Evolutionary conservation across 2,888 invertebrate genomes (phyloP).

Genomic region (Tipula confusa): DNA sequence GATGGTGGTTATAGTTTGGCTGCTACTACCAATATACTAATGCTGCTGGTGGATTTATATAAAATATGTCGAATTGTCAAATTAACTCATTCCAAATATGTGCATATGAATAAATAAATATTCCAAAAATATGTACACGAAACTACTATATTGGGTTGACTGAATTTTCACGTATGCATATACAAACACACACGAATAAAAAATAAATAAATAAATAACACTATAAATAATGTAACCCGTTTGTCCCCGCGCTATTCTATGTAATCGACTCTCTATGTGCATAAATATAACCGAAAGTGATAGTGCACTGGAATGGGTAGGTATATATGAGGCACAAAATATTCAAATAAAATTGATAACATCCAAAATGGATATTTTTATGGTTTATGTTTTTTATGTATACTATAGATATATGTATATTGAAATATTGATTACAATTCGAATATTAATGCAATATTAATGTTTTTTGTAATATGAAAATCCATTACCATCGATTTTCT

Average conservation of each 20-base stretch:
- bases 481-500: neutral
- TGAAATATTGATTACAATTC: neutral
- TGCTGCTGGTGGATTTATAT: neutral
- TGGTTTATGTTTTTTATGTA: neutral
- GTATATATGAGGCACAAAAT: neutral
- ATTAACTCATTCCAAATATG: slow-evolving; percentile 20
- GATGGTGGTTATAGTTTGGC: neutral
- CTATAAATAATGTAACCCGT: neutral
- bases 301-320: neutral
- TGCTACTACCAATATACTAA: too few species aligned
- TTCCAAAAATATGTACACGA: neutral
- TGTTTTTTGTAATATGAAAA: neutral
- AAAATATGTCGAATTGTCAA: slow-evolving; percentile 25
- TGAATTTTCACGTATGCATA: too few species aligned
- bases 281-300: neutral
- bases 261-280: neutral
- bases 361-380: neutral
- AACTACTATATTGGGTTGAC: neutral
- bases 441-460: slow-evolving; percentile 15
- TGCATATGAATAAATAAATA: slow-evolving; percentile 25
- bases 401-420: too few species aligned
- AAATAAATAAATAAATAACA: neutral
- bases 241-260: neutral
- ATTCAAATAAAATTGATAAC: neutral
- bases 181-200: too few species aligned